Conservation (phyloP, 2,113 vertebrate genomes). For the Channa maculata region DNA sequence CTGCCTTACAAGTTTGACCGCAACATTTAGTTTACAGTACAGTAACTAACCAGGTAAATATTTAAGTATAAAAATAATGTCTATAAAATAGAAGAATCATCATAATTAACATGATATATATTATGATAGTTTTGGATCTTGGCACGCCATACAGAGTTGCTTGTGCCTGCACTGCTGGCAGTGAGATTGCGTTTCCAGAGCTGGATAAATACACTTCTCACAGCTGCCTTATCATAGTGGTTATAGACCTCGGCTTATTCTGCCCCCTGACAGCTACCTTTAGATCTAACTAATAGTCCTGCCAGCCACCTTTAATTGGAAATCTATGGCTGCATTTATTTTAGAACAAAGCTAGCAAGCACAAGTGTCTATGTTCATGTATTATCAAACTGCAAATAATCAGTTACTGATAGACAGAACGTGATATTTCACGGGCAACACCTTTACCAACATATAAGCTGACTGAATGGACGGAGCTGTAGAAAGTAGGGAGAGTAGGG, state of each 20-base stretch:
- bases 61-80: too few species aligned
- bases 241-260: constrained; percentile 68
- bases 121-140: not conserved
- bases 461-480: constrained; percentile 9
- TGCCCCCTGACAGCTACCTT: constrained; percentile 77
- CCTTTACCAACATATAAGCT: constrained; percentile 74
- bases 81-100: not conserved
- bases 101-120: not conserved
- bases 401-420: constrained; percentile 65
- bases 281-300: constrained; percentile 79
- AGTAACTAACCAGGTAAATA: too few species aligned
- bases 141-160: constrained; percentile 11
- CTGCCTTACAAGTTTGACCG: too few species aligned
- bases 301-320: constrained; percentile 82
- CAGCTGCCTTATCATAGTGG: constrained; percentile 66
- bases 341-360: constrained; percentile 76
- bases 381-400: constrained; percentile 75
- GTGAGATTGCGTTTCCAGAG: constrained; percentile 39
- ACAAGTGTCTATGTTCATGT: constrained; percentile 74
- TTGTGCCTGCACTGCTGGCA: constrained; percentile 8
- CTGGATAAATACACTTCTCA: constrained; percentile 70
- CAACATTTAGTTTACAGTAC: too few species aligned
- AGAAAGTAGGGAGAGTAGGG: constrained; percentile 17
- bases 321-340: constrained; percentile 84
- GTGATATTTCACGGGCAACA: constrained; percentile 72